Evolutionary conservation across 1,140 invertebrate genomes (phyloP), one percentile per base, ranked within the genome.

Genomic region (Drosophila nigromelanica): DNA sequence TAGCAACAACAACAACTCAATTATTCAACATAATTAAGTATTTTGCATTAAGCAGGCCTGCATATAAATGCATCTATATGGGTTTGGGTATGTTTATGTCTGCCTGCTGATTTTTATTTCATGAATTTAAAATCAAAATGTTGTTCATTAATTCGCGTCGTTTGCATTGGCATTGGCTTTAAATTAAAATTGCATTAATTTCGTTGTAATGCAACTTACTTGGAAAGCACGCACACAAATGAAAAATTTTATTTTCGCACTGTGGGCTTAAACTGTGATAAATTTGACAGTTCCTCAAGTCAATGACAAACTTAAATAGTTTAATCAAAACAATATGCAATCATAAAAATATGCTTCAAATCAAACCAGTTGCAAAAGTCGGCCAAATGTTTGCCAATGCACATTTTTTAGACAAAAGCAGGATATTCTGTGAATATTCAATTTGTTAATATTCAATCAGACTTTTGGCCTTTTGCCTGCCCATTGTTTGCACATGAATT

Each of bases 1-100:
- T 43, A 64, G 18, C 42, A 78, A 40, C 70, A 81, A 85, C 82
- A 86, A 78, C 78, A 86, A 86, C 82, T 86, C 82, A 87, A 86
- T 86, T 86, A 86, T 87, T 86, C 82, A 86, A 86, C 82, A 86
- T 86, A 86, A 86, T 86, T 86, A 86, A 86, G 82, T 86, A 86
- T 86, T 87, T 86, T 89, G 83, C 82, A 86, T 86, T 86, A 87
- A 86, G 71, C 78, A 71, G 77, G 77, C 63, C 59, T 62, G 81
- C 73, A 78, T 80, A 73, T 60, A 68, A 72, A 74, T 78, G 62
- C 61, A 59, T 66, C 58, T 15, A 18, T 24, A 12, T 64, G 12
- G 35, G 10, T 52, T 33, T 40, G 27, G 60, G 33, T 12, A 47
- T 40, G 10, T 63, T 54, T 50, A 15, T 35, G 42, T 47, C 42